Conservation (phyloP, 23 tunicate genomes). For the Ascidia mentula region DNA sequence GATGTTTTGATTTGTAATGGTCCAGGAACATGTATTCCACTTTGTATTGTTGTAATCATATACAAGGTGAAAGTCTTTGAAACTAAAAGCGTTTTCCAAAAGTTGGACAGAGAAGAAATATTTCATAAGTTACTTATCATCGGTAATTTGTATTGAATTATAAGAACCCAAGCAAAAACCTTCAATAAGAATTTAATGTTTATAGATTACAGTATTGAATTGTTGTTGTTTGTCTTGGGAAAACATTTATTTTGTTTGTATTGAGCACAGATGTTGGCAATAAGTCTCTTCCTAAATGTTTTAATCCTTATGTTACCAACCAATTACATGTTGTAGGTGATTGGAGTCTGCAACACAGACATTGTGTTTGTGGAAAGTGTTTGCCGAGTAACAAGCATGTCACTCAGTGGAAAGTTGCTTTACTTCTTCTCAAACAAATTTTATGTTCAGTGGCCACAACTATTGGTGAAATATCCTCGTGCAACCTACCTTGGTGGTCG, state of each 20-base stretch:
- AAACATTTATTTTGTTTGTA: too few species aligned
- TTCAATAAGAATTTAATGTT: too few species aligned
- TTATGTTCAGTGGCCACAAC: constrained; percentile 94
- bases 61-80: constrained; percentile 53
- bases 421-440: constrained; percentile 70
- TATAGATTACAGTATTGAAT: too few species aligned
- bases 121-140: too few species aligned
- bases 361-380: constrained; percentile 82
- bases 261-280: too few species aligned
- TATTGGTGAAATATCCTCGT: constrained; percentile 63
- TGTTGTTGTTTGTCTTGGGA: too few species aligned
- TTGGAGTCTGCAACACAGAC: constrained; percentile 48
- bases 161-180: too few species aligned
- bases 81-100: too few species aligned
- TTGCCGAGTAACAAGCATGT: constrained; percentile 83
- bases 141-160: too few species aligned
- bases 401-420: constrained; percentile 75
- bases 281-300: too few species aligned
- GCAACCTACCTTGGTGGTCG: constrained; percentile 71
- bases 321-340: constrained; percentile 17
- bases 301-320: too few species aligned
- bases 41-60: constrained; percentile 52
- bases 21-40: constrained; percentile 97
- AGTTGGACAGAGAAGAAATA: too few species aligned
- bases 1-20: constrained; percentile 90